Evolutionary conservation across 1,140 invertebrate genomes (phyloP).

Genomic region (Trichoplusia ni): DNA sequence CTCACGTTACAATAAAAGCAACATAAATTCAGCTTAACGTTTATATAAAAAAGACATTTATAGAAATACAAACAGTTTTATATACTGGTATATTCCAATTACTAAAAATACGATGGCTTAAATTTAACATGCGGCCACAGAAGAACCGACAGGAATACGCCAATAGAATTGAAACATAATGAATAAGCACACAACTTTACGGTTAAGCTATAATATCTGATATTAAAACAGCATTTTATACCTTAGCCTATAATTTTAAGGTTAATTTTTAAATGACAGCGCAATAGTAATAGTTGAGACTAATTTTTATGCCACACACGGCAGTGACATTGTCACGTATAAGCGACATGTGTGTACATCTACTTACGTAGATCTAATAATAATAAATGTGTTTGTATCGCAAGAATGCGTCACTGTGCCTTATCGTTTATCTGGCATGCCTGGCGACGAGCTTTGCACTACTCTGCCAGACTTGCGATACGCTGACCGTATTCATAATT

Average conservation of each 20-base stretch:
- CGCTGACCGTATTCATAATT: too few relatives aligned
- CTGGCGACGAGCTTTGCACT: background rate
- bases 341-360: conserved; percentile 40
- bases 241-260: conserved; percentile 33
- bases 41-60: background rate
- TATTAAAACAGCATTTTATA: conserved; percentile 5
- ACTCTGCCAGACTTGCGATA: too few relatives aligned
- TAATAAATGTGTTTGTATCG: conserved; percentile 29
- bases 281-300: conserved; percentile 32
- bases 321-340: conserved; percentile 60
- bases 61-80: background rate
- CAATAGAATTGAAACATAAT: conserved; percentile 42
- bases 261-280: conserved; percentile 22
- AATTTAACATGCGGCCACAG: conserved; percentile 37
- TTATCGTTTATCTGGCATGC: background rate
- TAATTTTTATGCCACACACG: conserved; percentile 53
- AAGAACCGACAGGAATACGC: conserved; percentile 36
- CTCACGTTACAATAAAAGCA: background rate
- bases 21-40: background rate
- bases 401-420: conserved; percentile 24
- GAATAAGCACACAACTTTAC: conserved; percentile 29
- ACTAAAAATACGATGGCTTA: conserved; percentile 3
- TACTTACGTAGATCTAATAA: conserved; percentile 39
- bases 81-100: background rate
- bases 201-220: conserved; percentile 1